Base-by-base conservation (phyloP, 2,888 invertebrate species). In the Gerosis bhagava region DNA sequence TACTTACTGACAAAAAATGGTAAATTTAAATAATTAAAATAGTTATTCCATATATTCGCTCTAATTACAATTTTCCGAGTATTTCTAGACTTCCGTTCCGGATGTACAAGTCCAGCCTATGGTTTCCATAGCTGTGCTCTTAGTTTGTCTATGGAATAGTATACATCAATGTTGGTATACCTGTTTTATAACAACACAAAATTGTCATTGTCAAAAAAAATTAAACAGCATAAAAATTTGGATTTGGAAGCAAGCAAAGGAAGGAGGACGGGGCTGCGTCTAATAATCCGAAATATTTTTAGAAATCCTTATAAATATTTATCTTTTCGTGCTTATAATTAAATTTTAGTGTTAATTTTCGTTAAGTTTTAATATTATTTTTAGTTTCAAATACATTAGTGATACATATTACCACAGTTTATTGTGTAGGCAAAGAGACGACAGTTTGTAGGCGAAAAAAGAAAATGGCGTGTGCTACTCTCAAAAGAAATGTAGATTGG, bases 401-500 rank as follows among this genome's bases (percentile, higher is more conserved):
- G 73, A 70, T 65, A 70, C 70, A 57, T 65, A 63, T 63, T 73
- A 67, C 13, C 11, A 22, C 69, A 62, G 67, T 67, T 66, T 68
- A 77, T 73, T 62, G 60, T 70, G 64, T 73, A 68, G 61, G 59
- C 65, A 72, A 75, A 75, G 73, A 77, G 74, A 74, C 73, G 79
- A 80, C 79, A 74, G 90, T 91, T 84, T 80, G 80, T 91, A 89
- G 90, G 91, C 90, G 90, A 90, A 89, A 81, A 86, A 91, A 84
- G 83, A 92, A 92, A 91, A 98, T 98, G 98, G 98, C 98, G 92
- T 98, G 98, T 92, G 98, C 98, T 89, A 98, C 98, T 73, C 92
- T 98, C 62, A 98, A 98, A 92, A 93, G 98, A 83, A 94, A 95
- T 78, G 92, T 97, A 75, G 98, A 98, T 83, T 98, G 98, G 93